These are phyloP conservation scores for Drosophila cracens DNA, from an alignment of 2,888 invertebrate genomes.

Conservation along the genomic window DNA sequence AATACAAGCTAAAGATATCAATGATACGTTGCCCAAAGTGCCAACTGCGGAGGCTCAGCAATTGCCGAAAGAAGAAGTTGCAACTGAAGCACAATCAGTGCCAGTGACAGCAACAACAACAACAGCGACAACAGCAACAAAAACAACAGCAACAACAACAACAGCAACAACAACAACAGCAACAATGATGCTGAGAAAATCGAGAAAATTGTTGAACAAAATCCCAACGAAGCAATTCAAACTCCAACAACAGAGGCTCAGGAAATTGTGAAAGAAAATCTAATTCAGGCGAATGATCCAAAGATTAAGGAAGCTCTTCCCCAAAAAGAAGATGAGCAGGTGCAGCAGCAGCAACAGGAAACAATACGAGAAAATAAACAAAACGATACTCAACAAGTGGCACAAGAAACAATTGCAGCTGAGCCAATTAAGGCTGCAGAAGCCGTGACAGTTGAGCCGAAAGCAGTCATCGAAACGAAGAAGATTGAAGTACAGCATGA, in stretches of 20 bases:
- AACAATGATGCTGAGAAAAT: neutral
- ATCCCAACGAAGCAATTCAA: neutral
- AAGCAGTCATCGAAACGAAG: neutral
- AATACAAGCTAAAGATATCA: neutral
- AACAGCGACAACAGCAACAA: neutral
- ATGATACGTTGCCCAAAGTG: neutral
- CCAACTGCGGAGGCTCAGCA: neutral
- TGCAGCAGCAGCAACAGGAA: neutral
- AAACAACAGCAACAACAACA: neutral
- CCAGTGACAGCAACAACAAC: neutral
- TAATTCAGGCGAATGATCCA: neutral
- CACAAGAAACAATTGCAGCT: neutral
- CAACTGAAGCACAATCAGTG: neutral
- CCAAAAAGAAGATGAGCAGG: neutral
- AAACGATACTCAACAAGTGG: neutral
- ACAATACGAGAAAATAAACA: neutral
- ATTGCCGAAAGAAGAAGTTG: neutral
- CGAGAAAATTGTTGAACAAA: neutral
- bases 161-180: neutral
- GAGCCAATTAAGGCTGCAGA: neutral
- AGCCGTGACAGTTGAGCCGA: neutral
- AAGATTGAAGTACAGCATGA: neutral
- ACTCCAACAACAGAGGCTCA: neutral
- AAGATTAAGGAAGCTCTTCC: neutral
- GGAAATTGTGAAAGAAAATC: neutral